Conservation (phyloP, 2,113 vertebrate genomes). For the Turnix velox region DNA sequence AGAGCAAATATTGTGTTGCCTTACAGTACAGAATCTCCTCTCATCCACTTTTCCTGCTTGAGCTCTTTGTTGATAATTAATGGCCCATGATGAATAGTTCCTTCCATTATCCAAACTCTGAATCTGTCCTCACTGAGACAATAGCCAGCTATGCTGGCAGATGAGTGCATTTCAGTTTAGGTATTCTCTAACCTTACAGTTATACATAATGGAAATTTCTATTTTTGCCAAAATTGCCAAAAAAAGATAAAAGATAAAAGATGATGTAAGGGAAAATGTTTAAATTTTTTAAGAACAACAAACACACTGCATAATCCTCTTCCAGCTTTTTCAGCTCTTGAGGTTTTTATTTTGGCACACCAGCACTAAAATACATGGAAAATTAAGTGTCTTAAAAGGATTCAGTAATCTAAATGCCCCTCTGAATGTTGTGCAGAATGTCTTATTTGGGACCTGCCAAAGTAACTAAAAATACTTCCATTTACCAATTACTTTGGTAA, state of each 20-base stretch:
- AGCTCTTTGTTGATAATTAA: background rate
- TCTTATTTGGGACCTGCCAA: background rate
- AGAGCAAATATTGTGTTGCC: background rate
- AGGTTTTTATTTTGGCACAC: background rate
- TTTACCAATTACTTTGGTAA: background rate
- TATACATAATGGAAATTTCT: conserved; percentile 9
- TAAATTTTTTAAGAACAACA: background rate
- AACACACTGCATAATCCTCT: background rate
- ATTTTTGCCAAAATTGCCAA: no score
- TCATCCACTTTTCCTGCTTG: conserved; percentile 1
- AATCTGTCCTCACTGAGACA: conserved; percentile 22
- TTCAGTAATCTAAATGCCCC: background rate
- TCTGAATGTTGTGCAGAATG: background rate
- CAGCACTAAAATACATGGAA: background rate
- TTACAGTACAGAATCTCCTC: background rate
- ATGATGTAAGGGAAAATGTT: background rate
- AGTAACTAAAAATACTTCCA: background rate
- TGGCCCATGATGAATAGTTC: background rate
- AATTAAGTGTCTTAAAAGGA: background rate
- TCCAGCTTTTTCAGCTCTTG: background rate
- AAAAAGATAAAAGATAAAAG: background rate
- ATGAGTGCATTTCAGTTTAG: background rate
- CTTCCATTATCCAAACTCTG: conserved; percentile 23
- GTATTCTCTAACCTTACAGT: background rate
- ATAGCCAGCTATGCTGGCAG: conserved; percentile 16